A percentile compares a stretch with the other conserved stretches of the same genome.
Conservation (phyloP, 2,888 invertebrate genomes). For the Dichetophora obliterata region DNA sequence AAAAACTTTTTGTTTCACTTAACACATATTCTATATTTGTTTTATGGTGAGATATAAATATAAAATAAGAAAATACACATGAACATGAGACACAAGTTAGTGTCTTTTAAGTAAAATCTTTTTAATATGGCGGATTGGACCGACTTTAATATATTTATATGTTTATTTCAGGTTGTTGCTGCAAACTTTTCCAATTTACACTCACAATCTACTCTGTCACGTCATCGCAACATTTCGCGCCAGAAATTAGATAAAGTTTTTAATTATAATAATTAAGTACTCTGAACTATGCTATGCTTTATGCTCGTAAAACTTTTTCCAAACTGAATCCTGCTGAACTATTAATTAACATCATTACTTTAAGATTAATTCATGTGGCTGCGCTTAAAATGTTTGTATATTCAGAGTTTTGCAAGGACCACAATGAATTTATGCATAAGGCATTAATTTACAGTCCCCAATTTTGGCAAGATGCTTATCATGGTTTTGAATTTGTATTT, state of each 20-base stretch:
- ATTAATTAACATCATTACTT: constrained; percentile 51
- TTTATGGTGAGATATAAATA: no score
- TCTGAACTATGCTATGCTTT: constrained; percentile 55
- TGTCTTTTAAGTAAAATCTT: no score
- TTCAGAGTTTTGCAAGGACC: background rate
- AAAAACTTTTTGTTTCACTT: no score
- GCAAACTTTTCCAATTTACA: constrained; percentile 28
- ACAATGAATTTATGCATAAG: background rate
- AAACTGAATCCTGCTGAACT: constrained; percentile 32
- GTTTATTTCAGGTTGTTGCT: background rate
- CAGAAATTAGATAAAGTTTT: constrained; percentile 51
- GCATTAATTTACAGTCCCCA: background rate
- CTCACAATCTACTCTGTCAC: constrained; percentile 41
- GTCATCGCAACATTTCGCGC: constrained; percentile 53
- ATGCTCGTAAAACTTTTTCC: constrained; percentile 49
- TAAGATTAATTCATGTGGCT: background rate
- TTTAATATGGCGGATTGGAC: background rate
- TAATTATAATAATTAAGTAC: constrained; percentile 56
- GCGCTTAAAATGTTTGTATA: background rate
- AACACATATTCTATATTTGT: no score
- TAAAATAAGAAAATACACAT: no score
- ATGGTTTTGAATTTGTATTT: no score
- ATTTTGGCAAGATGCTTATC: no score
- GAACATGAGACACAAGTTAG: no score
- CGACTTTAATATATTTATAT: background rate